Base-by-base conservation (phyloP, 2,888 invertebrate species). In the Nomada flava region DNA sequence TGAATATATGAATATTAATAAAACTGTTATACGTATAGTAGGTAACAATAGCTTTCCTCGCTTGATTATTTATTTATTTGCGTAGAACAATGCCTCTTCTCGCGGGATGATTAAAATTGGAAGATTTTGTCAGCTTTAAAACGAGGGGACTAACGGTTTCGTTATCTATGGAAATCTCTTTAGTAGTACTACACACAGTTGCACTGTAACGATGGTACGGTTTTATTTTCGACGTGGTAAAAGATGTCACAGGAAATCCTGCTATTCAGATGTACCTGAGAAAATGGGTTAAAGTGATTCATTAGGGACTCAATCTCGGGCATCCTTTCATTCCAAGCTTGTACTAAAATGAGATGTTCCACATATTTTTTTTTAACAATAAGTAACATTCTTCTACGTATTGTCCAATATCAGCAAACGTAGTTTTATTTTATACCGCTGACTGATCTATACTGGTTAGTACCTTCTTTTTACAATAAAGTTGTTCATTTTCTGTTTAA, bases 191-290 rank as follows among this genome's bases (percentile, higher is more conserved):
- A 29, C 59, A 69, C 60, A 71, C 64, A 47, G 80, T 71, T 67
- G 76, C 73, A 67, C 18, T 65, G 53, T 79, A 79, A 67, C 60
- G 62, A 71, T 67, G 52, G 62, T 71, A 76, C 60, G 63, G 77
- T 74, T 73, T 82, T 84, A 79, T 76, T 84, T 84, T 79, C 29
- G 44, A 71, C 79, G 69, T 44, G 36, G 50, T 53, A 62, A 47
- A 71, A 44, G 72, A 64, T 72, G 83, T 73, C 84, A 59, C 83
- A 80, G 80, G 80, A 84, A 84, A 84, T 84, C 80, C 84, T 84
- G 83, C 80, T 75, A 77, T 81, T 80, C 74, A 72, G 26, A 2
- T 26, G 1, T 75, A 69, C 20, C 50, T 52, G 74, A 55, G 65
- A 70, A 82, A 80, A 84, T 79, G 67, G 76, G 73, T 76, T 80